Evolutionary conservation across 2,113 vertebrate species (phyloP), one percentile per base, ranked within the genome.

Genomic region (Baryphthengus martii): DNA sequence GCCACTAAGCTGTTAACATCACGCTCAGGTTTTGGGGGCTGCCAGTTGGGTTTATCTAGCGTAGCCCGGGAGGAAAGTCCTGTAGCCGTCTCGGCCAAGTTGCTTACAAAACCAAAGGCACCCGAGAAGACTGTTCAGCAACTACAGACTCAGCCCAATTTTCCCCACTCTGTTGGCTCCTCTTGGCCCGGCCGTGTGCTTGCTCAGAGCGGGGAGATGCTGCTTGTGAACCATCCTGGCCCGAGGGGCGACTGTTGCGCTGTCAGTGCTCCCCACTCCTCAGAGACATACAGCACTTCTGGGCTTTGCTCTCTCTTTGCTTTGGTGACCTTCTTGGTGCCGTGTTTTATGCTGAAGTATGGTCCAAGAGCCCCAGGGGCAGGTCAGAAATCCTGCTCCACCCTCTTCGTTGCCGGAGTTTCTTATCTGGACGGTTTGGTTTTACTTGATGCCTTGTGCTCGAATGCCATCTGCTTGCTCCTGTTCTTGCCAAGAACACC

Each of bases 391-490:
- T 73, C 63, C 78, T 23, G 59, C 75, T 88, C 71, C 55, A 40
- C n/a, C 58, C 88, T 90, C 89, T 91, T 78, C 76, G 33, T 18
- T 77, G 72, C 63, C 31, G 2, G 50, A 8, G 4, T 88, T 81
- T 67, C 72, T 70, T 88, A 79, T 86, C 82, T 72, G 85, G 85
- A 90, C 1, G 0, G 65, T 94, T 90, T 93, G 62, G 59, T 93
- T 91, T 95, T 89, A 56, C 93, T 72, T 24, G 52, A 18, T 77
- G 55, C 85, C 90, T 83, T 88, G 85, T 92, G 83, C 93, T 93
- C 90, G 74, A 71, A 77, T 61, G 61, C 93, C 83, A 93, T 74
- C 72, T 95, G 95, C 95, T 92, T 97, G 85, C 88, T 95, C 90
- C 85, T 67, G 78, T 79, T 94, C 81, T 91, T 89, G 87, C 84